phyloP scores from a whole-genome alignment of 2,113 vertebrate species.

The Caranx melampygus region DNA sequence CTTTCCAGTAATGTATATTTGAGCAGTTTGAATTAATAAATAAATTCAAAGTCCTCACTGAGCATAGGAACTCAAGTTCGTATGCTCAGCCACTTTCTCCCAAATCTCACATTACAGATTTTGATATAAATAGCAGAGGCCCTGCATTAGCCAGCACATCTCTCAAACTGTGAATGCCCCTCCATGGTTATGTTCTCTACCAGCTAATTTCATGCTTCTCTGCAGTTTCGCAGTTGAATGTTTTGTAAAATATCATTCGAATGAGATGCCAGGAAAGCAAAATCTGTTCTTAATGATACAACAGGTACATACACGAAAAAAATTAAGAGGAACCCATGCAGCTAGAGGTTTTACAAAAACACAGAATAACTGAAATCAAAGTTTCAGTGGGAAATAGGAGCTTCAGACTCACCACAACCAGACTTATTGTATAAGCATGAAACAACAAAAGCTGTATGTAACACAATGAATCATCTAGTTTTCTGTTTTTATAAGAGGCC shows the following conservation, averaged over 20 bases:
- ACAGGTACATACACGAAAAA: background rate
- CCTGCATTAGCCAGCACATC: slow-evolving; percentile 35
- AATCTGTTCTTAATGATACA: background rate
- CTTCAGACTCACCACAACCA: background rate
- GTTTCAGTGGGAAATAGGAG: background rate
- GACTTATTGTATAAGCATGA: background rate
- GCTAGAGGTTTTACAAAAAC: background rate
- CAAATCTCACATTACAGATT: slow-evolving; percentile 5
- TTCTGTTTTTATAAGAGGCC: background rate
- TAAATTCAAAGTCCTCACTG: background rate
- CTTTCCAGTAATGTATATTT: background rate
- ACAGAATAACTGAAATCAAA: background rate
- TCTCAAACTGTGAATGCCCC: slow-evolving; percentile 16
- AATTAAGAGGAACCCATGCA: no score
- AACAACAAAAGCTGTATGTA: background rate
- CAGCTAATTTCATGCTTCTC: slow-evolving; percentile 27
- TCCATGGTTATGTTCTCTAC: background rate
- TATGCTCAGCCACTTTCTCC: background rate
- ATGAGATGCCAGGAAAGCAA: background rate
- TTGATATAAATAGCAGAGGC: slow-evolving; percentile 17
- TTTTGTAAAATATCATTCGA: background rate
- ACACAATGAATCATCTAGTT: background rate
- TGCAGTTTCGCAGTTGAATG: slow-evolving; percentile 7
- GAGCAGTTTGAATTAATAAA: background rate
- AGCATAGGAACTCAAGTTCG: background rate